Conservation (phyloP, 2,113 vertebrate species). For the Orcinus orca region DNA sequence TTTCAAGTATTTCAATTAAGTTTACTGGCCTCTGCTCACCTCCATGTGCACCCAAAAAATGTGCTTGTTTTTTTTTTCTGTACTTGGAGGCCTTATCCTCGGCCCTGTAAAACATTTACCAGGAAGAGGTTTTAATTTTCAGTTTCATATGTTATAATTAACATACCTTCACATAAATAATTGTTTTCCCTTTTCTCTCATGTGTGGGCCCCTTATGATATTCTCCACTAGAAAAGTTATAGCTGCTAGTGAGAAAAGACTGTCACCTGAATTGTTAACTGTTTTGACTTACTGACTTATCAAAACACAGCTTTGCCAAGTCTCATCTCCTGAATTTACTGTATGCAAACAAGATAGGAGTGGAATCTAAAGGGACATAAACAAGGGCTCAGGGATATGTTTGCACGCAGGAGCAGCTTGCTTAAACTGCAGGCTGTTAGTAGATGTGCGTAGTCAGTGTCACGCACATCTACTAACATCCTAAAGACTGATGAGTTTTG, state of each 20-base stretch:
- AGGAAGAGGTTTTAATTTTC: background rate
- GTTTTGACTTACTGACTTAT: background rate
- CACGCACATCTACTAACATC: background rate
- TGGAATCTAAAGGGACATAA: background rate
- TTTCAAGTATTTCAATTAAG: background rate
- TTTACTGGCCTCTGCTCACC: background rate
- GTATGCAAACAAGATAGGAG: background rate
- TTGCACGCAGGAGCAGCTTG: background rate
- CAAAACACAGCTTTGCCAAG: background rate
- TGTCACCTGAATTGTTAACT: background rate
- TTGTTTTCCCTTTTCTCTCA: background rate
- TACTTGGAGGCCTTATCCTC: background rate
- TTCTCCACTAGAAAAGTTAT: background rate
- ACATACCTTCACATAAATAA: background rate
- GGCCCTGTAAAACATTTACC: background rate
- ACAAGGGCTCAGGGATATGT: background rate
- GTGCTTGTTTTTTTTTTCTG: background rate
- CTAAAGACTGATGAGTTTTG: background rate
- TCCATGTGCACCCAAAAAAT: background rate
- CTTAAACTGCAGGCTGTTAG: background rate
- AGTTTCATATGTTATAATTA: background rate
- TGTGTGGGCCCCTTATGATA: background rate
- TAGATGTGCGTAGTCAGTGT: background rate
- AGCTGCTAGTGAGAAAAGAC: background rate
- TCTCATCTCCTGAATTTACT: background rate